Evolutionary conservation across 2,797 vertebrate genomes (phyloP), one percentile per base, ranked within the genome.

Genomic region (Pangasius krempfi): DNA sequence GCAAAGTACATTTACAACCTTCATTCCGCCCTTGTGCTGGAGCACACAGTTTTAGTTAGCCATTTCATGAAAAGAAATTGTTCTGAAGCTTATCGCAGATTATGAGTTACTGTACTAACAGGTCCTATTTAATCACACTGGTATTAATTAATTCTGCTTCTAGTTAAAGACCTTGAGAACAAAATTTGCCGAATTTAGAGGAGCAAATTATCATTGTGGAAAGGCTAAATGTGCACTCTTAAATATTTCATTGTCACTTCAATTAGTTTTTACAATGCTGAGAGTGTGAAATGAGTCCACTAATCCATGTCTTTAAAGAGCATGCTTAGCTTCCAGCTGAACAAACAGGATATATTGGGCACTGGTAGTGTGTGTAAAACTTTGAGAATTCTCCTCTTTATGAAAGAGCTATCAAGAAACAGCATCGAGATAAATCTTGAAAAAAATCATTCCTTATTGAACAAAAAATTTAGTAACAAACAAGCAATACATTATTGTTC

Each of bases 81-180:
- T 93, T 94, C 89, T 90, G 90, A 94, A 90, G 90, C 82, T 80
- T 89, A 92, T 93, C 91, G 91, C 87, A 93, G 89, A 84, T 91
- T 92, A 92, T 91, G 92, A 91, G 92, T 93, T 92, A 92, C 91
- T 89, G 86, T 92, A 92, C 87, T 14, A 89, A 91, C 90, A 88
- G 72, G 89, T 91, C 92, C 90, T 91, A 92, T 92, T 92, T 94
- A 95, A 95, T 93, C 93, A 92, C 40, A n/a, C 33, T 90, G n/a
- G 88, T 91, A 92, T 91, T 94, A 95, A 95, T 95, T 94, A 95
- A 93, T 93, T 93, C 88, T 79, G 89, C 88, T 88, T 84, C 40
- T 91, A 89, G 91, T 89, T 92, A 92, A 93, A 91, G 90, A 94
- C 92, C 92, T 89, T 91, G 91, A 90, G 92, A 94, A 92, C 88